Conservation (phyloP, 2,113 vertebrate genomes). For the Ranitomeya imitator region DNA sequence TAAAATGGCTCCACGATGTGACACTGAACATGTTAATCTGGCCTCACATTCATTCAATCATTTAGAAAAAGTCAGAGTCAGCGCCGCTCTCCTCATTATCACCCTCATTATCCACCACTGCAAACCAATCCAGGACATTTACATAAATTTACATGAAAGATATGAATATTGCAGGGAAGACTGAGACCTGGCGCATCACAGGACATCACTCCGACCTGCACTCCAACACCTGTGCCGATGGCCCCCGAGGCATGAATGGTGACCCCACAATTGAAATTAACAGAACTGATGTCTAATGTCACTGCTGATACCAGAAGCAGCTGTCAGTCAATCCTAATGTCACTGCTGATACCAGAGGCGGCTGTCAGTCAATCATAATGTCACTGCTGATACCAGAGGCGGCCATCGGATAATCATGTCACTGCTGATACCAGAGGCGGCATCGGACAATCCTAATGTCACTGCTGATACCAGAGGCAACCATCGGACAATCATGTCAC, state of each 20-base stretch:
- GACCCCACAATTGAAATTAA: background rate
- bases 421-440: too few species aligned
- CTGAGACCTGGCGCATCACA: background rate
- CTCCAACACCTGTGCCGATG: background rate
- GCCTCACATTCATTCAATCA: background rate
- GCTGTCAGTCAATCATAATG: too few species aligned
- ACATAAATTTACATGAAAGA: conserved; percentile 37
- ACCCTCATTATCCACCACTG: conserved; percentile 9
- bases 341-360: too few species aligned
- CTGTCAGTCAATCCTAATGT: too few species aligned
- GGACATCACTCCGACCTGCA: background rate
- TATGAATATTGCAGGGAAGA: background rate
- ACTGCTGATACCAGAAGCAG: too few species aligned
- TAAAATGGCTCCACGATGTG: background rate
- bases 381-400: too few species aligned
- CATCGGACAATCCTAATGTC: too few species aligned
- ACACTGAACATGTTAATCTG: conserved; percentile 5
- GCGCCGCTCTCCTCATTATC: conserved; percentile 14
- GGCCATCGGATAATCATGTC: too few species aligned
- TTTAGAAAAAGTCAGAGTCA: background rate
- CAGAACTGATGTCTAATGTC: too few species aligned
- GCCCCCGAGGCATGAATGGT: background rate
- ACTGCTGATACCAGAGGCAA: too few species aligned
- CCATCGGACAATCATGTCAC: too few species aligned
- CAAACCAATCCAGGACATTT: conserved; percentile 4